These are phyloP conservation scores for Scopus umbretta DNA, from an alignment of 2,113 vertebrate species.

Conservation along the genomic window DNA sequence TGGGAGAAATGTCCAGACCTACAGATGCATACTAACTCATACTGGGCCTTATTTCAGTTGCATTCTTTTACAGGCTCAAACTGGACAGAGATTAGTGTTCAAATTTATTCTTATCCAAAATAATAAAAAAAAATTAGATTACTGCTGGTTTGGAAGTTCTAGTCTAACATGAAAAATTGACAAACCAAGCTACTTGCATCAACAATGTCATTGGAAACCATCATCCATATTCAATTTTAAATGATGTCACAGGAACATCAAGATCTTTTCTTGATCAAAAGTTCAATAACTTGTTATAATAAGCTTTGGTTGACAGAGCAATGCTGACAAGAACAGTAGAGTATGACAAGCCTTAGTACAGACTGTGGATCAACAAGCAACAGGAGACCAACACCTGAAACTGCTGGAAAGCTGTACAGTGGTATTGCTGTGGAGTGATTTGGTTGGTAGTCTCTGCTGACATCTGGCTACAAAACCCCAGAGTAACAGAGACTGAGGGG, in stretches of 20 bases:
- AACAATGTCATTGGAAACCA: background rate
- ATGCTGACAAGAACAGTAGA: background rate
- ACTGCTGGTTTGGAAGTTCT: background rate
- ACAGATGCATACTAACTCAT: background rate
- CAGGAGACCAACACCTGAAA: background rate
- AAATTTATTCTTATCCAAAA: background rate
- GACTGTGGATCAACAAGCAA: background rate
- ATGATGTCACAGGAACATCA: background rate
- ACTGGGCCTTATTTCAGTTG: background rate
- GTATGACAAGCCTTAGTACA: background rate
- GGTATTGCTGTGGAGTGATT: background rate
- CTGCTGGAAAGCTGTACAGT: background rate
- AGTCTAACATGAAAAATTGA: background rate
- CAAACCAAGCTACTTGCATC: background rate
- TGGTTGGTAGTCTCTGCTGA: background rate
- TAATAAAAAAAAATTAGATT: background rate
- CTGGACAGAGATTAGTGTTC: background rate
- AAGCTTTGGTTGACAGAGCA: background rate
- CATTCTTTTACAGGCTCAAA: background rate
- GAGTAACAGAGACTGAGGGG: background rate
- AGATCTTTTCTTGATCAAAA: background rate
- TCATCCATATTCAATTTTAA: background rate
- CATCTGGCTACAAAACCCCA: background rate
- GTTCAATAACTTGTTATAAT: background rate
- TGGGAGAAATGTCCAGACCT: background rate